Conservation (phyloP, 2,888 invertebrate species). For the Drosophila rellima region DNA sequence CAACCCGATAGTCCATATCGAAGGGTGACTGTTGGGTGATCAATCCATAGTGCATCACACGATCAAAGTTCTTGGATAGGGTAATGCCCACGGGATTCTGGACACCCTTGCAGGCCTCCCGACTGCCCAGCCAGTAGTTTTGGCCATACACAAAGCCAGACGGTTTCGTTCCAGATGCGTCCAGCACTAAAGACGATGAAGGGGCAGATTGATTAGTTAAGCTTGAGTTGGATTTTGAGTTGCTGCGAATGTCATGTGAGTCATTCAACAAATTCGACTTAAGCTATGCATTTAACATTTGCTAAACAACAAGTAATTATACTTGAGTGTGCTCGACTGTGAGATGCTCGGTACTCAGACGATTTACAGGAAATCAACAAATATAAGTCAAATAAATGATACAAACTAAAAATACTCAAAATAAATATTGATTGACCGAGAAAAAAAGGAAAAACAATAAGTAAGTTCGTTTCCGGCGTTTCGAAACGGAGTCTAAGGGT, state of each 20-base stretch:
- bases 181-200: slow-evolving; percentile 85
- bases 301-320: background rate
- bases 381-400: background rate
- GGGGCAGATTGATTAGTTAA: background rate
- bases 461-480: background rate
- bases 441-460: background rate
- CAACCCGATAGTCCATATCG: slow-evolving; percentile 85
- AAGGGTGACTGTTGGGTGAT: slow-evolving; percentile 84
- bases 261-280: slow-evolving; percentile 1
- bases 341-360: background rate
- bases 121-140: slow-evolving; percentile 88
- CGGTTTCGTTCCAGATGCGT: slow-evolving; percentile 87
- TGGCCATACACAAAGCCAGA: slow-evolving; percentile 88
- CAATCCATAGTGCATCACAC: slow-evolving; percentile 84
- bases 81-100: slow-evolving; percentile 83
- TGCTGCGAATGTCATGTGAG: background rate
- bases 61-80: slow-evolving; percentile 83
- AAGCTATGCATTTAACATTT: slow-evolving; percentile 2
- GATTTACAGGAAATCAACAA: background rate
- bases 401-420: background rate
- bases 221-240: background rate
- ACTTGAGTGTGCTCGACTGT: background rate
- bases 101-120: slow-evolving; percentile 86
- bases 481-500: background rate
- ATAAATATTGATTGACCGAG: background rate